phyloP scores from a whole-genome alignment of 2,113 vertebrate species.

The Hymenochirus boettgeri region DNA sequence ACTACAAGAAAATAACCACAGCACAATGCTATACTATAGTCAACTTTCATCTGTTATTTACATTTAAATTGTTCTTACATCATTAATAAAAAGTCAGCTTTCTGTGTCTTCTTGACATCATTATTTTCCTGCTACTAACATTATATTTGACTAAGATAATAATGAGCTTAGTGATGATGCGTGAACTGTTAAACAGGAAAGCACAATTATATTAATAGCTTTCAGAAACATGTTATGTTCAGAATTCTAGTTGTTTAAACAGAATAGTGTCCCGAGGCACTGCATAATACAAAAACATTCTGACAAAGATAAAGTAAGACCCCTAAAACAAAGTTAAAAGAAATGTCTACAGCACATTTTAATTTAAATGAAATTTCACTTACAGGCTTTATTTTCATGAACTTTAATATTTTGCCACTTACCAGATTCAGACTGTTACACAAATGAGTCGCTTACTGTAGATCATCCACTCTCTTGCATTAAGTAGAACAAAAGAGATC shows the following conservation, averaged over 20 bases:
- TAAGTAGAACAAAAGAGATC: too few species aligned
- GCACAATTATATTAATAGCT: constrained; percentile 33
- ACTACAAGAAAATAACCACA: too few species aligned
- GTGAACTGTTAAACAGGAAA: constrained; percentile 18
- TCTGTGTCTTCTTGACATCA: constrained; percentile 3
- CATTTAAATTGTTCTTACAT: too few species aligned
- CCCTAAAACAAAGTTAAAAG: constrained; percentile 5
- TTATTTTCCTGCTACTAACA: neutral
- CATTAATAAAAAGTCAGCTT: too few species aligned
- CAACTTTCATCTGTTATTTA: too few species aligned
- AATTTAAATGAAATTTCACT: constrained; percentile 11
- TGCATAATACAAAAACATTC: constrained; percentile 22
- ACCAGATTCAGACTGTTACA: too few species aligned
- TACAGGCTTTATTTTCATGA: neutral
- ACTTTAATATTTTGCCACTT: neutral
- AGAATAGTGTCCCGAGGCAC: constrained; percentile 18
- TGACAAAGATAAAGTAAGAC: constrained; percentile 29
- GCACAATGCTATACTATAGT: too few species aligned
- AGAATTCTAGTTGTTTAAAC: constrained; percentile 10
- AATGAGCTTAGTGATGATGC: constrained; percentile 27
- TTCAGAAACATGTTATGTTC: constrained; percentile 14
- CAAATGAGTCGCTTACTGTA: too few species aligned
- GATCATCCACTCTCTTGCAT: too few species aligned
- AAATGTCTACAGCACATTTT: neutral
- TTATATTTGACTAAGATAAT: constrained; percentile 19